These are phyloP conservation scores for Antheraea pernyi DNA, from an alignment of 1,140 invertebrate genomes.

Conservation along the genomic window DNA sequence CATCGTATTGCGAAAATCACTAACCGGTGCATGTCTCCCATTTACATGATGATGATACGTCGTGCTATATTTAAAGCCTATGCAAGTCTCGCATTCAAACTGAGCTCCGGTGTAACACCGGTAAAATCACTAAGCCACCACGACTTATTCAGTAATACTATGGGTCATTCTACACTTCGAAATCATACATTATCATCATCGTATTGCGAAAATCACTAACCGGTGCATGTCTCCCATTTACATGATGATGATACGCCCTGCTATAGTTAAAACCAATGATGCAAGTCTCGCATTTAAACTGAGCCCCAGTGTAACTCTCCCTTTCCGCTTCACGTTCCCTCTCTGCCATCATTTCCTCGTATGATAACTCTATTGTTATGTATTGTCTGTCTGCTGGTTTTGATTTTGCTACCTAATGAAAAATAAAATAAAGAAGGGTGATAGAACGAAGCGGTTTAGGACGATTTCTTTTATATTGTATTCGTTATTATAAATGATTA, in stretches of 20 bases:
- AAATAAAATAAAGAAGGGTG: too few species aligned
- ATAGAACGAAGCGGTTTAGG: too few species aligned
- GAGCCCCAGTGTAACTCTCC: constrained; percentile 36
- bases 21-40: constrained; percentile 53
- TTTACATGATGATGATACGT: too few species aligned
- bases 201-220: constrained; percentile 30
- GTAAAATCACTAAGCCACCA: too few species aligned
- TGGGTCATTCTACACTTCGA: neutral
- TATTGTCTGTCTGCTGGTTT: constrained; percentile 31
- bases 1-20: constrained; percentile 11
- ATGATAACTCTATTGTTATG: constrained; percentile 46
- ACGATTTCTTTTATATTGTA: too few species aligned
- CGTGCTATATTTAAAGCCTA: too few species aligned
- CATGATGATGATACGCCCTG: constrained; percentile 39
- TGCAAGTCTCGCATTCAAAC: too few species aligned
- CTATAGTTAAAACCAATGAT: constrained; percentile 48
- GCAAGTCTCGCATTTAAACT: constrained; percentile 54
- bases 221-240: constrained; percentile 38
- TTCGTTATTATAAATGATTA: too few species aligned
- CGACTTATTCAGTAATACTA: too few species aligned
- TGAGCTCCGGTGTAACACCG: too few species aligned
- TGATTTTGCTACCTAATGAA: too few species aligned
- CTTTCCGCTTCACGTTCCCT: constrained; percentile 30
- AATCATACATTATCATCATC: neutral
- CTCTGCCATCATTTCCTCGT: constrained; percentile 58